phyloP scores from a whole-genome alignment of 2,888 invertebrate species.

The Lasioglossum vierecki region DNA sequence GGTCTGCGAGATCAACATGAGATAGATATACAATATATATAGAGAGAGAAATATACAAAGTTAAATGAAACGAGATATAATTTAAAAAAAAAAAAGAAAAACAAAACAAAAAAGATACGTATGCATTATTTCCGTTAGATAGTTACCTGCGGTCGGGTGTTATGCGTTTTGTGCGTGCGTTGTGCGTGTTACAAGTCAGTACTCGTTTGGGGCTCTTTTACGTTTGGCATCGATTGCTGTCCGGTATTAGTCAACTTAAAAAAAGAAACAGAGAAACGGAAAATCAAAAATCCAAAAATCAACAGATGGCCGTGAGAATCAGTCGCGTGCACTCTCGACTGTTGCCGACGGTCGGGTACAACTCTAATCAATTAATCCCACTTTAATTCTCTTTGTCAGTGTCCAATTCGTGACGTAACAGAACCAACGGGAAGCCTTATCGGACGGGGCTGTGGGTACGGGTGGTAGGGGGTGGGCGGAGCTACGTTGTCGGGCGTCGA shows the following conservation, averaged over 20 bases:
- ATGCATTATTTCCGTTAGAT: conserved; percentile 79
- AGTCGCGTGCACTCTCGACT: conserved; percentile 16
- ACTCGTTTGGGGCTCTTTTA: conserved; percentile 83
- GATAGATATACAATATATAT: not conserved
- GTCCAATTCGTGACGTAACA: conserved; percentile 19
- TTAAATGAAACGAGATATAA: not conserved
- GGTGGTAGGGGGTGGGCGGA: not conserved
- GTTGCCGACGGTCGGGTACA: conserved; percentile 2
- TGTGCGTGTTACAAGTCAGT: conserved; percentile 83
- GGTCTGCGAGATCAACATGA: not conserved
- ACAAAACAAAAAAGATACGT: conserved; percentile 63
- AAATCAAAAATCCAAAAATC: conserved; percentile 77
- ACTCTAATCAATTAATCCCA: conserved; percentile 3
- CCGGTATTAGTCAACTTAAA: conserved; percentile 84
- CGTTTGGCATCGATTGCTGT: conserved; percentile 82
- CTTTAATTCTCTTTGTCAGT: conserved; percentile 4
- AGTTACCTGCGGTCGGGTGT: conserved; percentile 82
- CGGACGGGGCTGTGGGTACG: not conserved
- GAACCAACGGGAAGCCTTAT: conserved; percentile 10
- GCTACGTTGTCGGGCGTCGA: conserved; percentile 5
- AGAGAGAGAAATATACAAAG: not conserved
- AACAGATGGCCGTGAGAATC: conserved; percentile 5
- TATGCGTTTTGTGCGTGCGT: conserved; percentile 82
- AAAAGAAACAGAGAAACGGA: conserved; percentile 81
- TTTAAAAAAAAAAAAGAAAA: conserved; percentile 24